Conservation (phyloP, 2,888 invertebrate species). For the Heliconius ismenius region DNA sequence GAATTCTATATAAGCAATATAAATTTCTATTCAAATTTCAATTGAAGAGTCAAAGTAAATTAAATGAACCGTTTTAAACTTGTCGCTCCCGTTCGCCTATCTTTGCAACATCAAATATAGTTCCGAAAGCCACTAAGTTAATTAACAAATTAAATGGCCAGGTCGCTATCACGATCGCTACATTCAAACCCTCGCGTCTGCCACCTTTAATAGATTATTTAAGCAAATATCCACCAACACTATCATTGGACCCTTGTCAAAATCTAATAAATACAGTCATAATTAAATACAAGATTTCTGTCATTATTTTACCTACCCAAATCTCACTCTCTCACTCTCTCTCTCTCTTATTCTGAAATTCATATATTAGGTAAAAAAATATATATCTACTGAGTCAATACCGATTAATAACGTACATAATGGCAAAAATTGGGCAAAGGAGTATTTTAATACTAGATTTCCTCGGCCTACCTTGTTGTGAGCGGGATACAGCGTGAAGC, state of each 20-base stretch:
- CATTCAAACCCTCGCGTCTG: constrained; percentile 6
- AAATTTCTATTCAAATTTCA: constrained; percentile 1
- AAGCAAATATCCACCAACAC: constrained; percentile 18
- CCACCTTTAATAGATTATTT: constrained; percentile 24
- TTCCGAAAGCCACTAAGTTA: constrained; percentile 22
- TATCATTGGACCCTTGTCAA: constrained; percentile 17
- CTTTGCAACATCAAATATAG: constrained; percentile 24
- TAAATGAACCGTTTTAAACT: constrained; percentile 15
- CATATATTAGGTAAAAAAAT: background rate
- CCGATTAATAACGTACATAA: too few species aligned
- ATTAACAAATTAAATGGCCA: constrained; percentile 28
- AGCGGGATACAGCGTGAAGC: too few species aligned
- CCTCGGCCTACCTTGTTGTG: too few species aligned
- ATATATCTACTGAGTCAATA: too few species aligned
- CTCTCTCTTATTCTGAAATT: background rate
- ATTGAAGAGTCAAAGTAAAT: constrained; percentile 10
- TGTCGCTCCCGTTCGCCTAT: constrained; percentile 3
- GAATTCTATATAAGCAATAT: too few species aligned
- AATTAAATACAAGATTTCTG: constrained; percentile 19
- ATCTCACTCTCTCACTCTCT: too few species aligned
- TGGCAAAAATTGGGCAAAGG: too few species aligned
- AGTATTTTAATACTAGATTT: too few species aligned
- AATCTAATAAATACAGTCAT: constrained; percentile 16
- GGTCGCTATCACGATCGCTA: constrained; percentile 24
- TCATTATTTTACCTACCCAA: background rate